Conservation (phyloP, 2,888 invertebrate species). For the Cactoblastis cactorum region DNA sequence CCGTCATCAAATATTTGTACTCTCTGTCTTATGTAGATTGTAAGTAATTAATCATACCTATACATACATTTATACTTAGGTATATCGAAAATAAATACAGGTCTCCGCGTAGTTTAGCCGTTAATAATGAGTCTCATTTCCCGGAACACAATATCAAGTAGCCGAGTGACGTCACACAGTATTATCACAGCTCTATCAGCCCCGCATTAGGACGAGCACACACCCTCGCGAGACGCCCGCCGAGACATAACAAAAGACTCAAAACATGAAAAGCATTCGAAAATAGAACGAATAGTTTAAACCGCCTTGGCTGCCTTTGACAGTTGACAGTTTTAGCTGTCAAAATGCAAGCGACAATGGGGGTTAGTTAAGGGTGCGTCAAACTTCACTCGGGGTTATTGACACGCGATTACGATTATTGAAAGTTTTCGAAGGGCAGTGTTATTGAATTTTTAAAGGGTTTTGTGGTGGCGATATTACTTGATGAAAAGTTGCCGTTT, state of each 20-base stretch:
- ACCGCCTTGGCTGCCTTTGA: constrained; percentile 75
- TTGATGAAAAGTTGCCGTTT: neutral
- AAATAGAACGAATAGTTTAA: constrained; percentile 73
- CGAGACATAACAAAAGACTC: constrained; percentile 52
- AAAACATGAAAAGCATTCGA: constrained; percentile 60
- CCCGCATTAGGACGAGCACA: constrained; percentile 34
- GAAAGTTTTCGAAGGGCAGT: constrained; percentile 53
- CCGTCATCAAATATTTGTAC: too few relatives aligned
- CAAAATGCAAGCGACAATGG: constrained; percentile 62
- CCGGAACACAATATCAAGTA: neutral
- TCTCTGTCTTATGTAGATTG: too few relatives aligned
- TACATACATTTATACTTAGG: too few relatives aligned
- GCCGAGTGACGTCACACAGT: constrained; percentile 7
- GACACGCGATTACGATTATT: constrained; percentile 75
- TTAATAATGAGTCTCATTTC: constrained; percentile 3
- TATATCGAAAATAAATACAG: too few relatives aligned
- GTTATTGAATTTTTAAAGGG: constrained; percentile 53
- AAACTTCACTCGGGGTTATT: constrained; percentile 51
- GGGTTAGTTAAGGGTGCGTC: constrained; percentile 71
- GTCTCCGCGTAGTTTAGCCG: neutral
- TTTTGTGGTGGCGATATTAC: constrained; percentile 17
- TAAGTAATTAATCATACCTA: too few relatives aligned
- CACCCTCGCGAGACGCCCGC: constrained; percentile 35
- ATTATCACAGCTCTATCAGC: constrained; percentile 24
- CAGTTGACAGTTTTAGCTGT: constrained; percentile 77